These are phyloP conservation scores for Labeo rohita DNA, from an alignment of 2,113 vertebrate species.

Conservation along the genomic window DNA sequence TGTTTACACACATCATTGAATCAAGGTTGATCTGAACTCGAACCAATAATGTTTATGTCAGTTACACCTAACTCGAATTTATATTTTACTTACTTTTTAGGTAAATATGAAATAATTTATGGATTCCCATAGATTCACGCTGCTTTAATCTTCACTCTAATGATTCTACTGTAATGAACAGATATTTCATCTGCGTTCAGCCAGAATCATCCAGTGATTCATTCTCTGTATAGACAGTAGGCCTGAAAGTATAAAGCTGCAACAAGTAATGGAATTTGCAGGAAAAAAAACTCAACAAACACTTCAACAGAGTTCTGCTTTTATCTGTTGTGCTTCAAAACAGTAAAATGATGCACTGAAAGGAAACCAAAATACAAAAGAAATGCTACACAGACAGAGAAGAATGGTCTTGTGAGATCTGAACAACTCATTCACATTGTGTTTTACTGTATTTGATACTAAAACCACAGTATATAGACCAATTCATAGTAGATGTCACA, in stretches of 20 bases:
- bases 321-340: not conserved
- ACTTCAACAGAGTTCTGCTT: conserved; percentile 1
- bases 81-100: not conserved
- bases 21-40: not conserved
- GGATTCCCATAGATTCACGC: not conserved
- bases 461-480: not conserved
- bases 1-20: not conserved
- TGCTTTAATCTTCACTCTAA: not conserved
- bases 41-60: not conserved
- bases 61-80: not conserved
- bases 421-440: not conserved
- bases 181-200: not conserved
- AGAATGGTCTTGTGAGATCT: not conserved
- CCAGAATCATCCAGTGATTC: not conserved
- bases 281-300: not conserved
- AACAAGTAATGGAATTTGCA: conserved; percentile 2
- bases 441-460: not conserved
- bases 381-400: not conserved
- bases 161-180: not conserved
- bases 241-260: conserved; percentile 18
- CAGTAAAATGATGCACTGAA: not conserved
- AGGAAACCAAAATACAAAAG: not conserved
- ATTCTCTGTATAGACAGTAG: not conserved
- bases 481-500: too few relatives aligned
- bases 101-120: not conserved